Percentiles rank a stretch among this genome's conserved stretches.
Evolutionary conservation across 2,113 vertebrate species (phyloP).

Genomic region (Pogonocichla stellata): DNA sequence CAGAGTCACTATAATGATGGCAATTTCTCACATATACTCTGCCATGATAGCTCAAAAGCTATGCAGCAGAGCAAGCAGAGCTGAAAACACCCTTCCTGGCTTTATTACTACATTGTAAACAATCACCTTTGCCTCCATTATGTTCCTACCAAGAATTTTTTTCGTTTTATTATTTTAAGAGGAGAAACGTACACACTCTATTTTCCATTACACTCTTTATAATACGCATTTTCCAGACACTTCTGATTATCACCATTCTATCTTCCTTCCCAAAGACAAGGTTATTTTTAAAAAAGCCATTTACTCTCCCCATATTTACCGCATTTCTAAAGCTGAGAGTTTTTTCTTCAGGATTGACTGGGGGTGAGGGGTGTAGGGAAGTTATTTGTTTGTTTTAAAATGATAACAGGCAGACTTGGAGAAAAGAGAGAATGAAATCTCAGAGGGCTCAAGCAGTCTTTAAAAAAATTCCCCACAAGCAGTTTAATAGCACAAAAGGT

Average conservation of each 20-base stretch:
- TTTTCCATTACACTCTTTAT: constrained; percentile 1
- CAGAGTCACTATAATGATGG: background rate
- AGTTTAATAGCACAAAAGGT: background rate
- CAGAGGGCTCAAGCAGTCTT: background rate
- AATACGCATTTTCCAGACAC: background rate
- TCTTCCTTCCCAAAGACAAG: background rate
- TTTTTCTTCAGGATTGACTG: background rate
- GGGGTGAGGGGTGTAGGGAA: background rate
- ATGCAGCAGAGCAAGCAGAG: background rate
- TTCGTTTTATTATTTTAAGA: background rate
- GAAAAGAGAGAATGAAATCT: constrained; percentile 3
- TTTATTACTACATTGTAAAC: background rate
- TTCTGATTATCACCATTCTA: background rate
- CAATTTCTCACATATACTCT: background rate
- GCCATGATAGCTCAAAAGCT: background rate
- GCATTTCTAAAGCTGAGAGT: background rate
- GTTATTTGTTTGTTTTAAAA: constrained; percentile 9
- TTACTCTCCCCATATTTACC: background rate
- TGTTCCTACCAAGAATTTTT: background rate
- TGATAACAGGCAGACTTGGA: background rate
- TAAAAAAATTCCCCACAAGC: background rate
- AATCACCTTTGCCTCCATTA: background rate
- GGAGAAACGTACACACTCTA: background rate
- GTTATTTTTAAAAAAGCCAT: background rate
- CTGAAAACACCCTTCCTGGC: background rate